Conservation (phyloP, 2,113 vertebrate genomes). For the Probosciger aterrimus region DNA sequence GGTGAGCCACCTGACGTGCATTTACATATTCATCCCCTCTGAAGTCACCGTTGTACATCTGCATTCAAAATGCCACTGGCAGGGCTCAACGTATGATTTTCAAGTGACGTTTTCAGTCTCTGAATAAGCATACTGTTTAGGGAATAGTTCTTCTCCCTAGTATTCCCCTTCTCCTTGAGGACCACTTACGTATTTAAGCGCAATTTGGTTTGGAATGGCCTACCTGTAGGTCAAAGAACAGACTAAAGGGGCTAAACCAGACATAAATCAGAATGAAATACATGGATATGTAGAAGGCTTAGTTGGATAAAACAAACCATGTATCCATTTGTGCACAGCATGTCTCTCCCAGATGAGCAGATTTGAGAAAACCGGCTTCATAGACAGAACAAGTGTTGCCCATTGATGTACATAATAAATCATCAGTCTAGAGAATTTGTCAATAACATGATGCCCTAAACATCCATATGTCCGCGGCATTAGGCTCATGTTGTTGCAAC, state of each 20-base stretch:
- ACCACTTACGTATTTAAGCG: neutral
- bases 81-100: neutral
- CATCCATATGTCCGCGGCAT: slow-evolving; percentile 48
- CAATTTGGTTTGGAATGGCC: neutral
- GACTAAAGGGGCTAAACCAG: neutral
- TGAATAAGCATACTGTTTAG: neutral
- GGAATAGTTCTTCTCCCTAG: neutral
- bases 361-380: slow-evolving; percentile 63
- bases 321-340: slow-evolving; percentile 45
- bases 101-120: neutral
- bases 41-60: neutral
- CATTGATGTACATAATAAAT: slow-evolving; percentile 73
- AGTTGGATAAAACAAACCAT: neutral
- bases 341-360: slow-evolving; percentile 60
- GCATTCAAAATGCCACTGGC: neutral
- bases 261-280: slow-evolving; percentile 15
- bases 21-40: neutral
- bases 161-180: neutral
- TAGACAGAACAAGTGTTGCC: slow-evolving; percentile 63
- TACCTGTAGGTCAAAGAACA: slow-evolving; percentile 29
- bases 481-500: slow-evolving; percentile 53
- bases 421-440: slow-evolving; percentile 69
- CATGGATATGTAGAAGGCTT: neutral
- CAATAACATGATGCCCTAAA: slow-evolving; percentile 69
- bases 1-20: neutral